Percentiles rank a stretch among this genome's conserved stretches.
Conservation (phyloP, 2,888 invertebrate species). For the Agrochola lota region DNA sequence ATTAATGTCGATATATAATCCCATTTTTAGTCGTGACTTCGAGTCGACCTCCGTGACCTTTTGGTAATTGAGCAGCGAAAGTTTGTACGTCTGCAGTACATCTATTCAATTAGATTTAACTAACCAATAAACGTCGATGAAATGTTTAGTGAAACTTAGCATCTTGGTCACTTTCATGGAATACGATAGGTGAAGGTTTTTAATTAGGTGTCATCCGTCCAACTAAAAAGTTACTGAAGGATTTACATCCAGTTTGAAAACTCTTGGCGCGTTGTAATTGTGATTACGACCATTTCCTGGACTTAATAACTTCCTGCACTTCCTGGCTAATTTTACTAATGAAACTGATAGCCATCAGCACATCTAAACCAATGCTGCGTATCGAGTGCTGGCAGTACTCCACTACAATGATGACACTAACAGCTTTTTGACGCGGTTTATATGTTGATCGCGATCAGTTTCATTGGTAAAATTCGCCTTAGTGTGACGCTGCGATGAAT, state of each 20-base stretch:
- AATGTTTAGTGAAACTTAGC: slow-evolving; percentile 10
- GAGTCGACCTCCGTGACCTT: slow-evolving; percentile 22
- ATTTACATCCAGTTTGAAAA: background rate
- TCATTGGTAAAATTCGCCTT: background rate
- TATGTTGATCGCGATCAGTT: background rate
- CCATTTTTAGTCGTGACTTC: slow-evolving; percentile 45
- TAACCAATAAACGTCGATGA: slow-evolving; percentile 1
- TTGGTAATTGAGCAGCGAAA: slow-evolving; percentile 47
- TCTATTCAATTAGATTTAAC: slow-evolving; percentile 31
- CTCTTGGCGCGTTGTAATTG: background rate
- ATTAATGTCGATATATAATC: slow-evolving; percentile 18
- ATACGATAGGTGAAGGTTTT: background rate
- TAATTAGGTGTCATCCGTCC: no score
- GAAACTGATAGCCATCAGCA: background rate
- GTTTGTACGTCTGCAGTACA: slow-evolving; percentile 24
- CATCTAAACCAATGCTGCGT: no score
- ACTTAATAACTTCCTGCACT: background rate
- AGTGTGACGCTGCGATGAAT: background rate
- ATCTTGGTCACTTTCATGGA: background rate
- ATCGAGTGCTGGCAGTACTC: background rate
- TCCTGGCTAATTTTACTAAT: background rate
- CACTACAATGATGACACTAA: background rate
- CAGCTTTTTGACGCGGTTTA: background rate
- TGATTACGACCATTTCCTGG: background rate
- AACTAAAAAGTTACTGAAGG: background rate